Conservation (phyloP, 2,888 invertebrate species). For the Eilema depressum region DNA sequence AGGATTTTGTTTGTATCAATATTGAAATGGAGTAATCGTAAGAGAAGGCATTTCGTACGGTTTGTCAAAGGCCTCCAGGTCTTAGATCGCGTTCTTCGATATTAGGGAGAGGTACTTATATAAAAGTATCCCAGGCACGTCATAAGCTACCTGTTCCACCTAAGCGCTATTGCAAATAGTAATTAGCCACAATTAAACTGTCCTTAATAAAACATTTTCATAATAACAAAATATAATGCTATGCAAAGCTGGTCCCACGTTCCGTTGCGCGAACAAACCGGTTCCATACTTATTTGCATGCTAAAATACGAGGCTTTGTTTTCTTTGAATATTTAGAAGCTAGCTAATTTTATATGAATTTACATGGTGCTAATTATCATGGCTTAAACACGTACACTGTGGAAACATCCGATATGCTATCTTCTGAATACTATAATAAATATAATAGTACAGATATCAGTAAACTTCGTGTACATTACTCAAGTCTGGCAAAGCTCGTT, state of each 20-base stretch:
- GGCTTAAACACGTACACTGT: neutral
- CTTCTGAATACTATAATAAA: no score
- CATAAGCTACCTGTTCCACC: neutral
- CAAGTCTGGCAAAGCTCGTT: no score
- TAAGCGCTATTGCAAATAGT: neutral
- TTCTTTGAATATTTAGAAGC: conserved; percentile 35
- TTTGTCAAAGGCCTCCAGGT: no score
- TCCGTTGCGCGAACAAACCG: conserved; percentile 10
- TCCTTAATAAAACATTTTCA: conserved; percentile 13
- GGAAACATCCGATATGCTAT: neutral
- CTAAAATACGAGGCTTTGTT: conserved; percentile 39
- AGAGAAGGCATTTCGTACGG: no score
- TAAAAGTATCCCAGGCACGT: no score
- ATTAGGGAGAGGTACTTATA: no score
- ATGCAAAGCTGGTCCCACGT: conserved; percentile 31
- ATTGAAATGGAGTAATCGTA: no score
- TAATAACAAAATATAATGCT: conserved; percentile 25
- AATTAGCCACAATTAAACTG: neutral
- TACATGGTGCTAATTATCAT: conserved; percentile 29
- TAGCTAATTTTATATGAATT: conserved; percentile 33
- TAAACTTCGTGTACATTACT: no score
- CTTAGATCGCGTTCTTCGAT: no score
- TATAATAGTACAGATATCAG: no score
- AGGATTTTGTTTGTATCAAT: neutral
- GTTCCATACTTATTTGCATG: conserved; percentile 43